Percentiles rank a stretch among this genome's conserved stretches.
Conservation (phyloP, 2,888 invertebrate genomes). For the Crepidodera aurea region DNA sequence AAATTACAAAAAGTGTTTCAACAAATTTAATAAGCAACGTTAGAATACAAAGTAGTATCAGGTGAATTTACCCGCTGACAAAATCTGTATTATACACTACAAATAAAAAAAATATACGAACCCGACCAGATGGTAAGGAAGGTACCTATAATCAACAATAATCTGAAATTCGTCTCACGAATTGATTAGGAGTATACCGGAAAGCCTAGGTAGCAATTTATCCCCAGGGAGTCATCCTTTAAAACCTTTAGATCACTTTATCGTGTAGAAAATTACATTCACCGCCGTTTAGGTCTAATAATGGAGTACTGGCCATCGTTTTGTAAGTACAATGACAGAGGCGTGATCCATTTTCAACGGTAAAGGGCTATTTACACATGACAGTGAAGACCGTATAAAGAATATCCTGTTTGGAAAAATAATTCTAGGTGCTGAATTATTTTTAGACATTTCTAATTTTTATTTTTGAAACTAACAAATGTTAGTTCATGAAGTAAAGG, state of each 20-base stretch:
- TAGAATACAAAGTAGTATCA: no score
- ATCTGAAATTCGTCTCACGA: constrained; percentile 30
- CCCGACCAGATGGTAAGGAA: neutral
- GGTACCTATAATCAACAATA: constrained; percentile 9
- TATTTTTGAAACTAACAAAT: no score
- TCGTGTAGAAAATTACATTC: constrained; percentile 36
- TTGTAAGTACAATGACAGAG: constrained; percentile 12
- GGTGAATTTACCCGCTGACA: no score
- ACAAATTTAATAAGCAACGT: no score
- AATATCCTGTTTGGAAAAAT: constrained; percentile 12
- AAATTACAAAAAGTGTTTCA: no score
- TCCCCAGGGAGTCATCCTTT: constrained; percentile 52
- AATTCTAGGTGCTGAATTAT: neutral
- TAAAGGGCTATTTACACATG: constrained; percentile 15
- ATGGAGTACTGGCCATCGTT: constrained; percentile 25
- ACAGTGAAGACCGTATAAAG: constrained; percentile 2
- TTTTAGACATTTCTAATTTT: no score
- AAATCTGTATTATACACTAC: no score
- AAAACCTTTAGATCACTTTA: constrained; percentile 35
- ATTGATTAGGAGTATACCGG: constrained; percentile 37
- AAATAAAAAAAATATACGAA: no score
- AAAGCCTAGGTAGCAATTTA: constrained; percentile 52
- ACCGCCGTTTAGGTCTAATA: constrained; percentile 27
- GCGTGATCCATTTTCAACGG: constrained; percentile 27
- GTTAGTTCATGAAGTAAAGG: no score